Evolutionary conservation across 2,797 vertebrate species (phyloP).

Genomic region (Gila robusta): DNA sequence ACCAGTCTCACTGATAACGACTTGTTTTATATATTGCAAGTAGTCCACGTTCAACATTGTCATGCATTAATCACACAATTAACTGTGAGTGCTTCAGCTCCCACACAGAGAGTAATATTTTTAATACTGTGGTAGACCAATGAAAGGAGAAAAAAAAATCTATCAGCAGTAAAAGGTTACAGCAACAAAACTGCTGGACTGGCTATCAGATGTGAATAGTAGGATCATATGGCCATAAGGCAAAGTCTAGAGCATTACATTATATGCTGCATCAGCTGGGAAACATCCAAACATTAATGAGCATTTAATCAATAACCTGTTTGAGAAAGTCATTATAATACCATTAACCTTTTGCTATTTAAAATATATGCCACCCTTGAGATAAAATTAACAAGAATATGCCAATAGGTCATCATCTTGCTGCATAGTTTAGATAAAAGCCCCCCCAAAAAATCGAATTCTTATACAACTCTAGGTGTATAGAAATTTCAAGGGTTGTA

Average conservation of each 20-base stretch:
- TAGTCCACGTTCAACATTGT: slow-evolving; percentile 40
- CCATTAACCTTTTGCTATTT: slow-evolving; percentile 52
- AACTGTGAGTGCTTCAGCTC: slow-evolving; percentile 12
- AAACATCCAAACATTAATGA: slow-evolving; percentile 42
- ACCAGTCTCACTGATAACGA: background rate
- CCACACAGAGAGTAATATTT: background rate
- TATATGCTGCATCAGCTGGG: slow-evolving; percentile 24
- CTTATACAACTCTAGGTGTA: background rate
- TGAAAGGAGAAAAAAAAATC: slow-evolving; percentile 7
- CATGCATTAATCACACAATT: slow-evolving; percentile 49
- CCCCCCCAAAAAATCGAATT: too few relatives aligned
- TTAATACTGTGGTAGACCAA: background rate
- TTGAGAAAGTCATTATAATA: slow-evolving; percentile 28
- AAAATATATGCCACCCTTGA: slow-evolving; percentile 28
- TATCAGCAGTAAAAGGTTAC: slow-evolving; percentile 1
- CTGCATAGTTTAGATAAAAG: background rate
- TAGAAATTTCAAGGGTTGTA: slow-evolving; percentile 10
- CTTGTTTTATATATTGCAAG: slow-evolving; percentile 25
- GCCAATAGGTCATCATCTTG: slow-evolving; percentile 21
- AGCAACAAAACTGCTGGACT: slow-evolving; percentile 15
- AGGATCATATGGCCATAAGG: slow-evolving; percentile 5
- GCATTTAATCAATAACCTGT: slow-evolving; percentile 44
- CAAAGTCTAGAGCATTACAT: background rate
- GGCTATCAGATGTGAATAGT: slow-evolving; percentile 21
- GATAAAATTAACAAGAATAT: slow-evolving; percentile 14